A percentile compares a stretch with the other conserved stretches of the same genome.
Conservation (phyloP, 1,140 invertebrate species). For the Drosophila takahashii region DNA sequence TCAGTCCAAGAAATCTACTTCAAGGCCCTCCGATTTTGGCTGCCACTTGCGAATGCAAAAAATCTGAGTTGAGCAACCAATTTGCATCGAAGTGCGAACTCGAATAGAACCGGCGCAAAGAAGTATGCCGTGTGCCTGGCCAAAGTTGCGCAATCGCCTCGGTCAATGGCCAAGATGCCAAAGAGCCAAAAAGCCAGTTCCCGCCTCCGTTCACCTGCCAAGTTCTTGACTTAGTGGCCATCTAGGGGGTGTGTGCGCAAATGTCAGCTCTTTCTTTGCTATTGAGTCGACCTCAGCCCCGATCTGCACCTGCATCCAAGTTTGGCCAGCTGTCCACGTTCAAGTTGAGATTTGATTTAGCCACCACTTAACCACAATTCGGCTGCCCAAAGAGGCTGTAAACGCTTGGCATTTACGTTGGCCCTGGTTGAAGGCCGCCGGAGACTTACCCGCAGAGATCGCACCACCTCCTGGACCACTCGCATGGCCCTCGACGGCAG, state of each 20-base stretch:
- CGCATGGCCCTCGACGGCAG: constrained; percentile 83
- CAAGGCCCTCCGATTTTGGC: constrained; percentile 33
- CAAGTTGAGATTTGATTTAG: constrained; percentile 55
- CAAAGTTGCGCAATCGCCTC: constrained; percentile 49
- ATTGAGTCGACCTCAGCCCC: constrained; percentile 64
- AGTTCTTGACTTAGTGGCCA: constrained; percentile 6
- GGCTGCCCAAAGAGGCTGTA: constrained; percentile 24
- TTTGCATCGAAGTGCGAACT: constrained; percentile 59
- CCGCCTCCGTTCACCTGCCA: constrained; percentile 11
- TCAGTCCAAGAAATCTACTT: constrained; percentile 10
- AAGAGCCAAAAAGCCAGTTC: constrained; percentile 52
- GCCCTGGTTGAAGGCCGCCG: constrained; percentile 22
- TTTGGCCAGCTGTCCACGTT: constrained; percentile 39
- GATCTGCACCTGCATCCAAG: constrained; percentile 40
- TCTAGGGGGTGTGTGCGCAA: constrained; percentile 4
- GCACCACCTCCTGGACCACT: constrained; percentile 84
- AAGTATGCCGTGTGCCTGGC: constrained; percentile 46
- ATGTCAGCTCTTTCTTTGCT: constrained; percentile 66
- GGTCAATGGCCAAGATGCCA: constrained; percentile 42
- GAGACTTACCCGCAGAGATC: constrained; percentile 78
- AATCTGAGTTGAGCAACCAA: constrained; percentile 52
- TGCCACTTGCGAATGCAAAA: constrained; percentile 24
- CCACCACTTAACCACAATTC: neutral
- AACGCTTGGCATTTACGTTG: constrained; percentile 17
- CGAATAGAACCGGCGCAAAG: constrained; percentile 36